A percentile compares a stretch with the other conserved stretches of the same genome.
Conservation (phyloP, 23 tunicate genomes). For the Trididemnum clinides region DNA sequence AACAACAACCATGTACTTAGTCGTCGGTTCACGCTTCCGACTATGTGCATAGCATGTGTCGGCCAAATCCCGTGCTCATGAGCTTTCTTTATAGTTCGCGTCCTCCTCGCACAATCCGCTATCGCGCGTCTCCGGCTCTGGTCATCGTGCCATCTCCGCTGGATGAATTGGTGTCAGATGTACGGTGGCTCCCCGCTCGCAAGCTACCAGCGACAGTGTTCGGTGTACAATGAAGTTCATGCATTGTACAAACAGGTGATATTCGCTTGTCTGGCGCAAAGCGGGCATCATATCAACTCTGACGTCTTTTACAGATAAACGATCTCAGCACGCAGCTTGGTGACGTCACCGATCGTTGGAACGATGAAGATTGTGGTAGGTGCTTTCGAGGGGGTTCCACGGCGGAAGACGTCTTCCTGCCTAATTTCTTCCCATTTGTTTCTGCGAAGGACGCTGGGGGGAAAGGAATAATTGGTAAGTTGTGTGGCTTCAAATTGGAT, state of each 20-base stretch:
- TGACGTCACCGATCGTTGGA: too few species aligned
- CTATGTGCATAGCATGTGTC: too few species aligned
- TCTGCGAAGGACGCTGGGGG: slow-evolving; percentile 22
- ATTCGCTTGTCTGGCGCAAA: background rate
- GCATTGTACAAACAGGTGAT: slow-evolving; percentile 45
- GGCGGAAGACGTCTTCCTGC: too few species aligned
- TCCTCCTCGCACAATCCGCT: background rate
- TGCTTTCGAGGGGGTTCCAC: too few species aligned
- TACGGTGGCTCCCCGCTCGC: slow-evolving; percentile 68
- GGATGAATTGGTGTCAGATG: slow-evolving; percentile 77
- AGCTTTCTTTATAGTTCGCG: background rate
- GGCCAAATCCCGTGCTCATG: background rate
- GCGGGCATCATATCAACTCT: too few species aligned
- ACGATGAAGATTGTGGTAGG: too few species aligned
- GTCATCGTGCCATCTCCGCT: slow-evolving; percentile 63
- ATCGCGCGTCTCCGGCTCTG: slow-evolving; percentile 49
- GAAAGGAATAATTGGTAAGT: too few species aligned
- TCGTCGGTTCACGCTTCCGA: too few species aligned
- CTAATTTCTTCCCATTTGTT: slow-evolving; percentile 60
- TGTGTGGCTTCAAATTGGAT: too few species aligned
- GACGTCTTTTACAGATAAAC: too few species aligned
- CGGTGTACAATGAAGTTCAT: slow-evolving; percentile 57
- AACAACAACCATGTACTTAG: too few species aligned
- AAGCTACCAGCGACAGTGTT: slow-evolving; percentile 28
- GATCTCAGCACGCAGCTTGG: too few species aligned